These are phyloP conservation scores for Promerops cafer DNA, from an alignment of 2,113 vertebrate species.

Conservation along the genomic window DNA sequence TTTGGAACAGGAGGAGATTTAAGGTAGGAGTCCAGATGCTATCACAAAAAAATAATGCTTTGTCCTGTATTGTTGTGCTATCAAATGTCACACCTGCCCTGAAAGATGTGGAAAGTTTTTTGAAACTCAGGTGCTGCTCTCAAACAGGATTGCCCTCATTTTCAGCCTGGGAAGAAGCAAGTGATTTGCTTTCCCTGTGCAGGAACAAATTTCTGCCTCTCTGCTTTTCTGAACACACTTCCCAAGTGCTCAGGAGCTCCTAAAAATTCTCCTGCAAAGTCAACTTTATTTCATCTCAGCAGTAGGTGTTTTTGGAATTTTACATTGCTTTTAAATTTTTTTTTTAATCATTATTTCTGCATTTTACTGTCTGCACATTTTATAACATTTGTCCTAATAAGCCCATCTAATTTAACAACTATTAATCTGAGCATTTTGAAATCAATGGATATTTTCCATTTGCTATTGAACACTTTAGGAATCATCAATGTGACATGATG, in stretches of 20 bases:
- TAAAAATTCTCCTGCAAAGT: not conserved
- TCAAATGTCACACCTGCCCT: not conserved
- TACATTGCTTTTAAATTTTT: not conserved
- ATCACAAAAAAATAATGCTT: accelerated
- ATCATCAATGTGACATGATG: not conserved
- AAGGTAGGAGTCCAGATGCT: not conserved
- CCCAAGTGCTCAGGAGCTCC: not conserved
- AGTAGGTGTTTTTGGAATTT: not conserved
- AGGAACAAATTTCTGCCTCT: not conserved
- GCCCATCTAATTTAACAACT: not conserved
- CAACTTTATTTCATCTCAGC: not conserved
- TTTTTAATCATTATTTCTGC: not conserved
- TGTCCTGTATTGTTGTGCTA: not conserved
- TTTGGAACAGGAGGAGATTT: not conserved
- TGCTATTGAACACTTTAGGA: not conserved
- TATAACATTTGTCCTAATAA: not conserved
- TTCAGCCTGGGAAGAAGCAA: not conserved
- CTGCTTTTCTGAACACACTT: not conserved
- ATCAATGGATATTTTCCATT: not conserved
- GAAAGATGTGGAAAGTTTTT: not conserved
- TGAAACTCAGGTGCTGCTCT: not conserved
- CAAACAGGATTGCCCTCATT: not conserved
- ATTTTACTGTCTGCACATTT: not conserved
- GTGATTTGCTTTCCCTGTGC: not conserved
- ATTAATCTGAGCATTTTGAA: not conserved